Conservation (phyloP, 2,797 vertebrate genomes). For the Thamnophis elegans region DNA sequence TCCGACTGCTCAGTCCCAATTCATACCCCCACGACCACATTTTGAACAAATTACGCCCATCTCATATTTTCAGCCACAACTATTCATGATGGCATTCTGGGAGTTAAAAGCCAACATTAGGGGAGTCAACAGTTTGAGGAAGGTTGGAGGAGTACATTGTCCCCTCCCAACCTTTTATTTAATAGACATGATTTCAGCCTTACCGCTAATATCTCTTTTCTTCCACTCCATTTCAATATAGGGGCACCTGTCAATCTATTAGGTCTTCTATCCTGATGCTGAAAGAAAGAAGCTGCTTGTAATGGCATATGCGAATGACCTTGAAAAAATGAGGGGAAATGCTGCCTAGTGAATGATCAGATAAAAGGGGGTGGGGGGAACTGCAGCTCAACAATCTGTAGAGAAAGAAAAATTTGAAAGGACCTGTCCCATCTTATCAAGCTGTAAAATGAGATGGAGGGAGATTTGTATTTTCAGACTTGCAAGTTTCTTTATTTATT, state of each 20-base stretch:
- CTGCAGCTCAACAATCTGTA: neutral
- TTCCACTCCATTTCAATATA: neutral
- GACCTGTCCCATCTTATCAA: neutral
- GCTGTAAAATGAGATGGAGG: neutral
- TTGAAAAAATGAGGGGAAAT: neutral
- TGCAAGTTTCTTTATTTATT: too few species aligned
- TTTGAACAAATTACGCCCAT: neutral
- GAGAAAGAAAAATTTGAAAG: neutral
- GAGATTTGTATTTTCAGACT: too few species aligned
- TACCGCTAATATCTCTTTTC: neutral
- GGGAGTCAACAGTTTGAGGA: neutral
- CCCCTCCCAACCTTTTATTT: too few species aligned
- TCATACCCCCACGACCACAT: neutral
- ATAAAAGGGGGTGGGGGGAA: neutral
- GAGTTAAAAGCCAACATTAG: neutral
- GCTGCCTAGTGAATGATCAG: neutral
- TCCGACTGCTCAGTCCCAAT: neutral
- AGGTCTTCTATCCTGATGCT: neutral
- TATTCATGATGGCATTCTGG: neutral
- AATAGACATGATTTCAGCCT: neutral
- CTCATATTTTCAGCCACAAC: neutral
- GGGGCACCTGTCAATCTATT: neutral
- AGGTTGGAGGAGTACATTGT: neutral
- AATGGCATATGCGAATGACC: neutral
- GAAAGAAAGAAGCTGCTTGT: neutral